Evolutionary conservation across 2,797 vertebrate genomes (phyloP).

Genomic region (Hapalemur alaotrensis): DNA sequence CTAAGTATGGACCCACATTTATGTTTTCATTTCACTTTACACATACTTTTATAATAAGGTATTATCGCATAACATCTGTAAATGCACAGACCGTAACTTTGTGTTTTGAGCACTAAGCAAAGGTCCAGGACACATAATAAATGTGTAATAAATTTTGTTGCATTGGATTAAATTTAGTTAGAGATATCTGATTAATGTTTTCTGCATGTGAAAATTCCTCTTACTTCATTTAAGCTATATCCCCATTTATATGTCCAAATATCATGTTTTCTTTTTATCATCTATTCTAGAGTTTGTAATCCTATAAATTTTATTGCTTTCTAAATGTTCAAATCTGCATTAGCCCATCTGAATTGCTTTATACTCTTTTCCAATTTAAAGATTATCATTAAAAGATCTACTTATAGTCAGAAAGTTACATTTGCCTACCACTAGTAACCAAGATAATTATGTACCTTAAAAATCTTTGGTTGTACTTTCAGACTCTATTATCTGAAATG

Average conservation of each 20-base stretch:
- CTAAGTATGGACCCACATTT: neutral
- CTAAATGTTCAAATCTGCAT: neutral
- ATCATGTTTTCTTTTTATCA: neutral
- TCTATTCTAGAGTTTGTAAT: neutral
- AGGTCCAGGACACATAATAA: neutral
- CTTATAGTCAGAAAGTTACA: neutral
- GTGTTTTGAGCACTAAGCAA: neutral
- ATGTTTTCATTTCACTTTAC: neutral
- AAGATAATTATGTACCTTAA: neutral
- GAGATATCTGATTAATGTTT: neutral
- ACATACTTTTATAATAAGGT: neutral
- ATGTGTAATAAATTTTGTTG: neutral
- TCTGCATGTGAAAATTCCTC: neutral
- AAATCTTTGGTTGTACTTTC: neutral
- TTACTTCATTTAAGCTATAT: neutral
- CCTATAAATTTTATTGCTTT: neutral
- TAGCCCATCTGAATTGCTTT: neutral
- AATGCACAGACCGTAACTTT: neutral
- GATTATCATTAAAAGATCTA: neutral
- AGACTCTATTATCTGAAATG: neutral
- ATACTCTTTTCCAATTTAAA: neutral
- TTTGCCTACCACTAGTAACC: neutral
- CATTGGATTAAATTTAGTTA: neutral
- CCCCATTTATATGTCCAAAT: neutral
- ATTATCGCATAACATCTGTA: neutral